These are phyloP conservation scores for Orius insidiosus DNA, from an alignment of 1,140 invertebrate species.

Conservation along the genomic window DNA sequence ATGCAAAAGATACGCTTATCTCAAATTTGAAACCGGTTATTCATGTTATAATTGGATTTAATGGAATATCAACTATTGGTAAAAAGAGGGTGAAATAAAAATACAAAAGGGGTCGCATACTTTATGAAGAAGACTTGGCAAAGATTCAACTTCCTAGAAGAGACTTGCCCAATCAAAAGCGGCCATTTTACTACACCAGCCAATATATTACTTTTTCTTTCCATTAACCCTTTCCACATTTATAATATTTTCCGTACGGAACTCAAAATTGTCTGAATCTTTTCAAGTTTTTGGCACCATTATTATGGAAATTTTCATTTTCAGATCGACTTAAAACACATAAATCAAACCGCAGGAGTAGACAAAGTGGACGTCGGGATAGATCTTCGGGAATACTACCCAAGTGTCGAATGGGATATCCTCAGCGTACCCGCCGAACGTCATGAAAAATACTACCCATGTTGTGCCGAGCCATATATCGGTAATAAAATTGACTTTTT, in stretches of 20 bases:
- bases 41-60: too few species aligned
- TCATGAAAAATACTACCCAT: slow-evolving; percentile 77
- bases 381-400: slow-evolving; percentile 84
- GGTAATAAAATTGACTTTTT: slow-evolving; percentile 36
- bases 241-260: slow-evolving; percentile 19
- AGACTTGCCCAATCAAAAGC: background rate
- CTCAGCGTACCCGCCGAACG: slow-evolving; percentile 81
- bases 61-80: too few species aligned
- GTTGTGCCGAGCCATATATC: slow-evolving; percentile 72
- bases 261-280: background rate
- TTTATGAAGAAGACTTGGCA: too few species aligned
- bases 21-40: too few species aligned
- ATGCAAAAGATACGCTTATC: background rate
- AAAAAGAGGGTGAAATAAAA: too few species aligned
- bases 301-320: slow-evolving; percentile 10
- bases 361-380: slow-evolving; percentile 75
- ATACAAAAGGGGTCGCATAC: too few species aligned
- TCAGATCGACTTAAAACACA: slow-evolving; percentile 81
- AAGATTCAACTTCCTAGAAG: background rate
- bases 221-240: slow-evolving; percentile 1
- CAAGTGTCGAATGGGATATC: slow-evolving; percentile 96
- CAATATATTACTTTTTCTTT: slow-evolving; percentile 1
- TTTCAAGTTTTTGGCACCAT: background rate
- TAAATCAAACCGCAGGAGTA: slow-evolving; percentile 61
- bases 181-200: background rate